Evolutionary conservation across 2,797 vertebrate species (phyloP).

Genomic region (Gallinago nigripennis): DNA sequence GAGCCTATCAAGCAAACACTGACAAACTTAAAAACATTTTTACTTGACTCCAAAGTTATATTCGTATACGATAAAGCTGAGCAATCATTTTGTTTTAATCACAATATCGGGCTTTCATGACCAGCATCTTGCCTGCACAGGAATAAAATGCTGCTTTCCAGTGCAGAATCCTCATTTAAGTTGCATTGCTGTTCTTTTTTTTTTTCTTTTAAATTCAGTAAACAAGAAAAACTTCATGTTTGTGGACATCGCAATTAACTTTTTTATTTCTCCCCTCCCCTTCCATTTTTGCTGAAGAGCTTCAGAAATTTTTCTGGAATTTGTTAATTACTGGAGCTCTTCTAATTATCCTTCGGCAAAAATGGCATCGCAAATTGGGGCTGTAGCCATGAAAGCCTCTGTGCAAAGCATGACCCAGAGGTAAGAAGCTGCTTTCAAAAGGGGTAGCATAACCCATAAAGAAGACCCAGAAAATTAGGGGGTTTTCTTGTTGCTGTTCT

Average conservation of each 20-base stretch:
- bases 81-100: conserved; percentile 46
- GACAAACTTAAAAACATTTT: conserved; percentile 55
- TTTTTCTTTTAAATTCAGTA: not conserved
- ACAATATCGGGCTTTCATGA: conserved; percentile 68
- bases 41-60: conserved; percentile 45
- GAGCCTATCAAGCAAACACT: conserved; percentile 66
- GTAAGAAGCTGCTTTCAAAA: conserved; percentile 67
- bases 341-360: conserved; percentile 37
- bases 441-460: conserved; percentile 18
- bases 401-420: conserved; percentile 50
- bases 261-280: not conserved
- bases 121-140: not conserved
- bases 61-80: not conserved
- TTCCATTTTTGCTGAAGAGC: conserved; percentile 30
- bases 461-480: conserved; percentile 36
- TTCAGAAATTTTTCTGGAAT: not conserved
- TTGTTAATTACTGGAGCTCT: not conserved
- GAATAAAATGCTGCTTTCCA: not conserved
- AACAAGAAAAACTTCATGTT: not conserved
- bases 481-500: not conserved
- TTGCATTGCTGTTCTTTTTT: not conserved
- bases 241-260: not conserved
- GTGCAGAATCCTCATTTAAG: not conserved
- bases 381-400: conserved; percentile 73
- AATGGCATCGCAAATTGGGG: conserved; percentile 4